Percentiles rank a stretch among this genome's conserved stretches.
These are phyloP conservation scores for Tipula unca DNA, from an alignment of 2,888 invertebrate genomes.

Conservation along the genomic window DNA sequence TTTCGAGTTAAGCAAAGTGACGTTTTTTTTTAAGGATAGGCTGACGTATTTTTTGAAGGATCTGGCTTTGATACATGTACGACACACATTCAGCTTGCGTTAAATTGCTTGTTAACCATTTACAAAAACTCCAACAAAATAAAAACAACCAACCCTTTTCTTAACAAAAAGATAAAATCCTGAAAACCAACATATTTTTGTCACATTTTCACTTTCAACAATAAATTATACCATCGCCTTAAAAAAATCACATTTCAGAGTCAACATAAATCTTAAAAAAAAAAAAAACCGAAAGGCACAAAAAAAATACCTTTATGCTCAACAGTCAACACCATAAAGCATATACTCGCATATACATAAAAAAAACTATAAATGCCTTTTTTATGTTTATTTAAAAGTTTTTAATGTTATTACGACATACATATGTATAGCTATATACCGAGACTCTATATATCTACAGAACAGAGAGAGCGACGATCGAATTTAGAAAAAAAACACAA, in stretches of 20 bases:
- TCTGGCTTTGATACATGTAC: not conserved
- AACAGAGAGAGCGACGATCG: not conserved
- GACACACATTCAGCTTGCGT: not conserved
- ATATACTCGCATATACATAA: not conserved
- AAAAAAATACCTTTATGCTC: not conserved
- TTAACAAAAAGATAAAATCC: not conserved
- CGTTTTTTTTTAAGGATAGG: not conserved
- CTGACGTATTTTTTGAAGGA: not conserved
- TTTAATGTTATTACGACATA: not conserved
- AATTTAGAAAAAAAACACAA: not conserved
- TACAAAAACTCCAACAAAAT: not conserved
- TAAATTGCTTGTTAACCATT: not conserved
- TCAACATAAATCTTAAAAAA: not conserved
- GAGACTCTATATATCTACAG: not conserved
- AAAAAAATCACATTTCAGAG: not conserved
- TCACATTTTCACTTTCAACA: not conserved
- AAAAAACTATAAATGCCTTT: not conserved
- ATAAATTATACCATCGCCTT: not conserved
- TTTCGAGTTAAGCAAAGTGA: not conserved
- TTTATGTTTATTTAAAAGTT: not conserved
- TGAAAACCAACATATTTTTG: not conserved
- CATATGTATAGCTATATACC: not conserved
- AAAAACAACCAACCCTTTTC: not conserved
- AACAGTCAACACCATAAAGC: not conserved
- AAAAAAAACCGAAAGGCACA: not conserved